Base-by-base conservation (phyloP, 2,888 invertebrate genomes). In the Mantis religiosa region DNA sequence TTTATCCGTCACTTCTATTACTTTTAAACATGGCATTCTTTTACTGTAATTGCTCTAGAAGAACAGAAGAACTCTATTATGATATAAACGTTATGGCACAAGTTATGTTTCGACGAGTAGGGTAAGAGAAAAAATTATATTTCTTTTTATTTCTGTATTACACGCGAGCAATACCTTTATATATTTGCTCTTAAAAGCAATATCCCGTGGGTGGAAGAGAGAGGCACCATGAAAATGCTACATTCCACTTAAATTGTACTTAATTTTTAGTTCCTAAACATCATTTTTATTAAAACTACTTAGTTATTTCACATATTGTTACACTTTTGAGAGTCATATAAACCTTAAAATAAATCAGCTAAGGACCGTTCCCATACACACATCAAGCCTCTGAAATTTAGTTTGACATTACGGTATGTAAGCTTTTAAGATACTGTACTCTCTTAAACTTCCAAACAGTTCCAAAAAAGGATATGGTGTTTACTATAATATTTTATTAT, bases 21-120 rank as follows among this genome's bases (percentile, higher is more conserved):
- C 89, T 84, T 54, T 82, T 85, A 82, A 88, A 54, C 89, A 89
- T 87, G 88, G 85, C 89, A 89, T 87, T 88, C 87, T 88, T 89
- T 88, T 89, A 30, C 85, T 84, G 88, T 89, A 89, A 89, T 89
- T 89, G 89, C 82, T 34, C 84, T 25, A 81, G 71, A 25, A 84
- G 47, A 88, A 34, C 81, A 88, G 54, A 88, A 86, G 88, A 83
- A 88, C 82, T 82, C 88, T 88, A 85, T 88, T 89, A 87, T 89
- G 27, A 86, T 89, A 81, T 88, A 88, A 89, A 87, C 41, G 82
- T 84, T 88, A 81, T 88, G 41, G 54, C 30, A 47, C 89, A 85
- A 87, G 89, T 85, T 89, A 82, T 86, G 30, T 83, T 71, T 71
- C 20, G 54, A 71, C 1, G 20, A 71, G 54, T 20, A 71, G 54